These are phyloP conservation scores for Drosophila tripunctata DNA, from an alignment of 2,888 invertebrate species.

Conservation along the genomic window DNA sequence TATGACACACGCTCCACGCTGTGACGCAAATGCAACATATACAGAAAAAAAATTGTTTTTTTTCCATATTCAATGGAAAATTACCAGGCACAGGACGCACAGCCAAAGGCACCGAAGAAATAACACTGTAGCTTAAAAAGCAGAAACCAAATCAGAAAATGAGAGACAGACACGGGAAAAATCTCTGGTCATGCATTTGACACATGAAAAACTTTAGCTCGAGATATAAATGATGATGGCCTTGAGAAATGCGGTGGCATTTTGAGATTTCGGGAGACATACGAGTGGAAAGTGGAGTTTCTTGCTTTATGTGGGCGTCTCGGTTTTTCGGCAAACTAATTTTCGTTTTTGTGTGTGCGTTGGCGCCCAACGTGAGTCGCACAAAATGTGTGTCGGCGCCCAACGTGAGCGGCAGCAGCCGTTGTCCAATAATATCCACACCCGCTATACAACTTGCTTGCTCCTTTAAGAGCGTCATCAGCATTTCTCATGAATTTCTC, in stretches of 20 bases:
- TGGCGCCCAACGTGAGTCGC: slow-evolving; percentile 4
- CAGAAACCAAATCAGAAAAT: slow-evolving; percentile 41
- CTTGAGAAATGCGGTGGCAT: slow-evolving; percentile 56
- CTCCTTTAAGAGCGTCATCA: slow-evolving; percentile 68
- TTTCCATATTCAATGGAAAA: slow-evolving; percentile 65
- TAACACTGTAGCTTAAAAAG: slow-evolving; percentile 4
- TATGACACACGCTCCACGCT: slow-evolving; percentile 41
- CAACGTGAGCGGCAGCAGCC: slow-evolving; percentile 1
- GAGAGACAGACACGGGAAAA: slow-evolving; percentile 33
- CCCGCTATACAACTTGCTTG: slow-evolving; percentile 19
- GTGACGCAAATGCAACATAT: slow-evolving; percentile 65
- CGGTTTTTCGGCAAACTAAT: slow-evolving; percentile 42
- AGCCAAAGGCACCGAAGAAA: slow-evolving; percentile 2
- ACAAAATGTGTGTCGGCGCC: not conserved
- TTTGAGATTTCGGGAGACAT: slow-evolving; percentile 10
- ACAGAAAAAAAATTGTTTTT: slow-evolving; percentile 3
- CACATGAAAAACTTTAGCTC: slow-evolving; percentile 61
- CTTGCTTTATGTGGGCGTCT: slow-evolving; percentile 23
- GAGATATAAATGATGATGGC: slow-evolving; percentile 65
- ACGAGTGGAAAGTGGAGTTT: slow-evolving; percentile 15
- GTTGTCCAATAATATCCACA: slow-evolving; percentile 43
- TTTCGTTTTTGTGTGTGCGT: slow-evolving; percentile 28
- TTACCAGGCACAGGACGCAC: slow-evolving; percentile 31
- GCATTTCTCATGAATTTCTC: slow-evolving; percentile 51
- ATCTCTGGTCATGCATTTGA: slow-evolving; percentile 70